phyloP scores from a whole-genome alignment of 2,888 invertebrate genomes.

The Caenorhabditis sp. region DNA sequence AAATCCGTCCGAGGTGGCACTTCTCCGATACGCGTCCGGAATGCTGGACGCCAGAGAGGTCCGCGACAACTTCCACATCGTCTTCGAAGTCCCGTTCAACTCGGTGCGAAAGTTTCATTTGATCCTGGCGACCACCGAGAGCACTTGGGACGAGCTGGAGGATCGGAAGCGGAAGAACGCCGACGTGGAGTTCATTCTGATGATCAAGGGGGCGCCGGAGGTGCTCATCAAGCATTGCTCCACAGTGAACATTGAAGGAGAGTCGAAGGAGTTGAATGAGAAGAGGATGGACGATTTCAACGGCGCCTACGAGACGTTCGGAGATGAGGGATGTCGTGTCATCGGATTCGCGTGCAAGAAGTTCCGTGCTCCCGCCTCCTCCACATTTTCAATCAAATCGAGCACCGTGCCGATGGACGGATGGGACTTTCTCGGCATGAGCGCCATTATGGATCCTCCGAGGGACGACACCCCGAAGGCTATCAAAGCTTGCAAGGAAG shows the following conservation, averaged over 20 bases:
- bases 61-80: constrained; percentile 58
- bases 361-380: constrained; percentile 63
- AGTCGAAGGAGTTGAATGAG: constrained; percentile 31
- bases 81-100: constrained; percentile 75
- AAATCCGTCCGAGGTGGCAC: constrained; percentile 66
- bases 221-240: constrained; percentile 68
- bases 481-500: constrained; percentile 68
- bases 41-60: constrained; percentile 57
- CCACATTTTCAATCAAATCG: constrained; percentile 66
- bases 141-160: constrained; percentile 32
- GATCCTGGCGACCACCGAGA: constrained; percentile 58
- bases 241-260: constrained; percentile 54
- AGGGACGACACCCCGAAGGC: constrained; percentile 70
- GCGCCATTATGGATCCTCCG: constrained; percentile 74
- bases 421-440: constrained; percentile 69
- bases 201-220: constrained; percentile 75
- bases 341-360: constrained; percentile 71
- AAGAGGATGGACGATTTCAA: constrained; percentile 59
- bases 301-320: constrained; percentile 70
- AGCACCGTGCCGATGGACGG: constrained; percentile 66
- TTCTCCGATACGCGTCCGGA: constrained; percentile 60
- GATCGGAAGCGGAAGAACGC: constrained; percentile 31
- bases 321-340: constrained; percentile 72
- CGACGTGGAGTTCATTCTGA: constrained; percentile 58
- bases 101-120: constrained; percentile 71